Percentiles rank a stretch among this genome's conserved stretches.
Conservation (phyloP, 2,888 invertebrate species). For the Cinara cedri region DNA sequence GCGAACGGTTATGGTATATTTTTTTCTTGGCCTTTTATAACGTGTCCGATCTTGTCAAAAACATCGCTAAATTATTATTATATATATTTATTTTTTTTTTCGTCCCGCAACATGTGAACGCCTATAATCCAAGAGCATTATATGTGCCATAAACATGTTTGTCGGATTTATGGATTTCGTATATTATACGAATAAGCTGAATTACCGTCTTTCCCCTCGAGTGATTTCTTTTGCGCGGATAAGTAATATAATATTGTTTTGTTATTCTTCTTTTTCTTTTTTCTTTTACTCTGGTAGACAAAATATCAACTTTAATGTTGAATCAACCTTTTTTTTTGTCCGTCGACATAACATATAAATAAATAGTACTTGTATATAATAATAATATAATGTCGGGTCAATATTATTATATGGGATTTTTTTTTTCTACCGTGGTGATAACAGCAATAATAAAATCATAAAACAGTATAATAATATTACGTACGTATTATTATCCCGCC, state of each 20-base stretch:
- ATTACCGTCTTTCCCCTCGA: conserved; percentile 40
- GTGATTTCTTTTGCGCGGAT: conserved; percentile 40
- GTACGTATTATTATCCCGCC: background rate
- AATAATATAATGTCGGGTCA: conserved; percentile 1
- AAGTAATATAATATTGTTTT: conserved; percentile 42
- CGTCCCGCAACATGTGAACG: conserved; percentile 40
- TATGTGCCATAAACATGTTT: conserved; percentile 44
- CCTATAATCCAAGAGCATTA: conserved; percentile 26
- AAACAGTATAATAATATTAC: conserved; percentile 44
- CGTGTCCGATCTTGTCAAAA: conserved; percentile 55
- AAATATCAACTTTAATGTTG: conserved; percentile 48
- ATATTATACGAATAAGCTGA: conserved; percentile 23
- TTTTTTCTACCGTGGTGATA: conserved; percentile 35
- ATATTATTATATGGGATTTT: conserved; percentile 8
- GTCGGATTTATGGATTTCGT: conserved; percentile 46
- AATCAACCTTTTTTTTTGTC: conserved; percentile 41
- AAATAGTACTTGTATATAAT: background rate
- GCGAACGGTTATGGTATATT: conserved; percentile 24
- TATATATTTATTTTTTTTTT: background rate
- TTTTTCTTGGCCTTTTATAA: conserved; percentile 45
- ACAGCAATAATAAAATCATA: conserved; percentile 54
- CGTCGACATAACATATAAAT: conserved; percentile 40
- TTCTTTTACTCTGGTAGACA: conserved; percentile 23
- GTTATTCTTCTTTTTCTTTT: conserved; percentile 4
- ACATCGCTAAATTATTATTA: conserved; percentile 51